Conservation (phyloP, 2,797 vertebrate genomes). For the Helostoma temminkii region DNA sequence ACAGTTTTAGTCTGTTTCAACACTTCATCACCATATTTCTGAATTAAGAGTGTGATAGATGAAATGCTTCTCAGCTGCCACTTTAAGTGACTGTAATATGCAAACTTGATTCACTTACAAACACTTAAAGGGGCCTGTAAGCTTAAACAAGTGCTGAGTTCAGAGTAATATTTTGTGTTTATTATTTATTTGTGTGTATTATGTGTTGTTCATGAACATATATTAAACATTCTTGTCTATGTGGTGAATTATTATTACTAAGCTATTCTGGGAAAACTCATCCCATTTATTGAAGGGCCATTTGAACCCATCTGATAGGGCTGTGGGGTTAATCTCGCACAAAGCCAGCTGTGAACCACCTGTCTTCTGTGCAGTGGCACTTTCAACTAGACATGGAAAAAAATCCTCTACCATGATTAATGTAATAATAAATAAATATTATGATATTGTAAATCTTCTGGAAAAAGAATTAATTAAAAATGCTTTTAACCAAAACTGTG, state of each 20-base stretch:
- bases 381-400: neutral
- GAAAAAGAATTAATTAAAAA: too few relatives aligned
- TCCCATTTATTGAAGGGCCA: slow-evolving; percentile 6
- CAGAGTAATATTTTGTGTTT: too few relatives aligned
- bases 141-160: neutral
- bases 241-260: slow-evolving; percentile 6
- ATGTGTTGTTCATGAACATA: too few relatives aligned
- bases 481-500: too few relatives aligned
- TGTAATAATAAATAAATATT: neutral
- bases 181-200: too few relatives aligned
- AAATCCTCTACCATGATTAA: neutral
- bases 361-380: too few relatives aligned
- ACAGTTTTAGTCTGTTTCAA: too few relatives aligned
- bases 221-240: neutral
- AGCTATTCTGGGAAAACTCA: slow-evolving; percentile 21
- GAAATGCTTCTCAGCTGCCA: neutral
- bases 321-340: neutral
- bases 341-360: neutral
- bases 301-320: neutral
- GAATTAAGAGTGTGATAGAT: neutral
- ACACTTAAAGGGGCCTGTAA: neutral
- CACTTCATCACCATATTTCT: neutral
- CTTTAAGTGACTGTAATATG: too few relatives aligned
- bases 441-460: too few relatives aligned
- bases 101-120: neutral